phyloP scores from a whole-genome alignment of 2,113 vertebrate genomes.

The Ictidomys tridecemlineatus region DNA sequence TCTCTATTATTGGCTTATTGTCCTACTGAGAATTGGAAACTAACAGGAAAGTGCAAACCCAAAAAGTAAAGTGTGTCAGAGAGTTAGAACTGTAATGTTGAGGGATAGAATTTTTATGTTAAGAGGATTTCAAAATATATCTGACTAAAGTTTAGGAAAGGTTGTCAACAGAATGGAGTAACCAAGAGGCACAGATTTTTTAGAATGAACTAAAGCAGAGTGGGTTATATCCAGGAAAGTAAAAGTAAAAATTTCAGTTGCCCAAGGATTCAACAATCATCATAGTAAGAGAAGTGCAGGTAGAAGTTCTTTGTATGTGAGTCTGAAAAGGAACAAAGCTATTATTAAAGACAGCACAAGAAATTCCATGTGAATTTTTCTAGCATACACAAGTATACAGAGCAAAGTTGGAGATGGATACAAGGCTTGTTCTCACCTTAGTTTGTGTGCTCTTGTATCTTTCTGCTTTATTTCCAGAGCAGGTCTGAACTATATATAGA shows the following conservation, averaged over 20 bases:
- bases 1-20: accelerated
- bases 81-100: neutral
- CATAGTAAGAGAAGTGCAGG: neutral
- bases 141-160: neutral
- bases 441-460: neutral
- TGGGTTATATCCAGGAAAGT: neutral
- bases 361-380: neutral
- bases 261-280: neutral
- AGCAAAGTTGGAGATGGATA: neutral
- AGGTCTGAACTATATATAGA: neutral
- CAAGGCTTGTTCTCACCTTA: no score
- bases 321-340: neutral
- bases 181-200: neutral
- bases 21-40: neutral
- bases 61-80: neutral
- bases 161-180: neutral
- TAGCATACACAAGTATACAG: neutral
- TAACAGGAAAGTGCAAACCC: neutral
- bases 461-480: neutral
- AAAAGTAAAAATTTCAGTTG: neutral
- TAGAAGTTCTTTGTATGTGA: neutral
- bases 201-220: neutral
- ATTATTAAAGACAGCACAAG: neutral
- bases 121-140: neutral
- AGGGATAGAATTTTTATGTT: neutral